Evolutionary conservation across 2,888 invertebrate species (phyloP).

Genomic region (Cryptus armator): DNA sequence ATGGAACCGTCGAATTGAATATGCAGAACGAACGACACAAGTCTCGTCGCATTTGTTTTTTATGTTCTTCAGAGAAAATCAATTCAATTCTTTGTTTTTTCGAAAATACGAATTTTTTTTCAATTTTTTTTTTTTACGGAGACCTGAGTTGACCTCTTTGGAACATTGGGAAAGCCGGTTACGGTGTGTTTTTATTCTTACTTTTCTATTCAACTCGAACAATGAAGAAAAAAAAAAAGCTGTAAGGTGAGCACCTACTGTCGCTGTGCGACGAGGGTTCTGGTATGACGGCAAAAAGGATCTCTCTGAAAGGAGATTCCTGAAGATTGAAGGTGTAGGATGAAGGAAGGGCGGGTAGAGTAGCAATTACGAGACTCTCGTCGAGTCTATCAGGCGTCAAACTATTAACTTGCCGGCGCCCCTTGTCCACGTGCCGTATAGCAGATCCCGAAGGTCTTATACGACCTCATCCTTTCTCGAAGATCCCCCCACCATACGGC

Average conservation of each 20-base stretch:
- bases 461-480: slow-evolving; percentile 35
- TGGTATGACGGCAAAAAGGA: slow-evolving; percentile 14
- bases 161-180: slow-evolving; percentile 5
- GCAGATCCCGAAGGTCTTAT: slow-evolving; percentile 42
- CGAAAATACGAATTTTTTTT: background rate
- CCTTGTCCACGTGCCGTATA: slow-evolving; percentile 35
- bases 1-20: too few relatives aligned
- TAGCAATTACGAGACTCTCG: slow-evolving; percentile 70
- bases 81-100: background rate
- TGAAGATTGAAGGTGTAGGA: slow-evolving; percentile 57
- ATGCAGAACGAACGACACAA: too few relatives aligned
- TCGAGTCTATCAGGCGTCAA: slow-evolving; percentile 72
- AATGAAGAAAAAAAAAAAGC: slow-evolving; percentile 8
- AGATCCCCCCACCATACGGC: slow-evolving; percentile 39
- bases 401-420: slow-evolving; percentile 71
- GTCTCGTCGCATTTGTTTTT: too few relatives aligned
- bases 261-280: slow-evolving; percentile 33
- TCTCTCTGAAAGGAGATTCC: slow-evolving; percentile 52
- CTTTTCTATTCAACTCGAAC: slow-evolving; percentile 14
- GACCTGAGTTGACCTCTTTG: background rate
- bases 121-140: background rate
- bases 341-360: slow-evolving; percentile 50
- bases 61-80: too few relatives aligned
- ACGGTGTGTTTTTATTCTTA: slow-evolving; percentile 6
- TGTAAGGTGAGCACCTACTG: slow-evolving; percentile 1